phyloP scores from a whole-genome alignment of 2,113 vertebrate genomes.

The Oncorhynchus gorbuscha region DNA sequence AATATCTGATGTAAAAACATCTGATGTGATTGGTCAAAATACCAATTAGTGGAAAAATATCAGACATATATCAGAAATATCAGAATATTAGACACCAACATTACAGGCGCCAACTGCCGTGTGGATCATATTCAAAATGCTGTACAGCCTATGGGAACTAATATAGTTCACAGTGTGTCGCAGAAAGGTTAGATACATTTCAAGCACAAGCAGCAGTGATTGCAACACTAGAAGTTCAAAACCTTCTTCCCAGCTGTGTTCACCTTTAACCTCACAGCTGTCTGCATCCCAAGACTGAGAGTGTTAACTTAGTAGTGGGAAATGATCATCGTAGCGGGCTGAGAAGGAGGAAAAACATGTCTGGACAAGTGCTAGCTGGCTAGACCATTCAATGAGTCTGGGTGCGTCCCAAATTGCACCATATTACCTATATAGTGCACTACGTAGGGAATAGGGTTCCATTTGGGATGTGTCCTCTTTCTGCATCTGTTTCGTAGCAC shows the following conservation, averaged over 20 bases:
- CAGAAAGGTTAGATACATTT: neutral
- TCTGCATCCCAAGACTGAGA: neutral
- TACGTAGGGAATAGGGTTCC: neutral
- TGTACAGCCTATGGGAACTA: too few relatives aligned
- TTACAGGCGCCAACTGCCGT: too few relatives aligned
- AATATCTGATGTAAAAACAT: too few relatives aligned
- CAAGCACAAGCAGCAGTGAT: neutral
- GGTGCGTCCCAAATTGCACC: too few relatives aligned
- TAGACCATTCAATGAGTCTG: too few relatives aligned
- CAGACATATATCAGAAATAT: too few relatives aligned
- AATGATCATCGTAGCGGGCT: neutral
- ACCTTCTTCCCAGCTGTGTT: neutral
- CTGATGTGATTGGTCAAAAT: too few relatives aligned
- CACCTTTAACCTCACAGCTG: neutral
- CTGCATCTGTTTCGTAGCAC: too few relatives aligned
- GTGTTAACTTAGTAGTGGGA: neutral
- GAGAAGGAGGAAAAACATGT: neutral
- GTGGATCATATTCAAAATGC: too few relatives aligned
- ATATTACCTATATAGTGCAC: neutral
- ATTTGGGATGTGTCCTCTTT: too few relatives aligned
- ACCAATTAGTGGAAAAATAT: too few relatives aligned
- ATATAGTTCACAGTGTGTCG: neutral
- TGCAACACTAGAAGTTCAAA: neutral
- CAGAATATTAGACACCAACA: too few relatives aligned
- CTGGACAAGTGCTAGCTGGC: neutral